These are phyloP conservation scores for Anthonomus grandis DNA, from an alignment of 1,140 invertebrate species.

Conservation along the genomic window DNA sequence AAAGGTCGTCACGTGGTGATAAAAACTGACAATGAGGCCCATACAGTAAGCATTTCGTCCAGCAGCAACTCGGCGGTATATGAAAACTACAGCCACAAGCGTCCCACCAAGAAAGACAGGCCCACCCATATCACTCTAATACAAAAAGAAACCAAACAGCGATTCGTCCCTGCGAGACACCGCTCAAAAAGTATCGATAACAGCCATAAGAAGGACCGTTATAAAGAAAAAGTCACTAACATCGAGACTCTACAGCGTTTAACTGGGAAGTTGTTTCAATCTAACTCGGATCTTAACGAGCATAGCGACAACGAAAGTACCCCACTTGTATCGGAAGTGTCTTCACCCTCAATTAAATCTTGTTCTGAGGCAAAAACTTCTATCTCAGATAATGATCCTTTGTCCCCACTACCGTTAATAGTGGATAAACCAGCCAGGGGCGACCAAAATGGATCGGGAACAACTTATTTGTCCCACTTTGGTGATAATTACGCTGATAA, in stretches of 20 bases:
- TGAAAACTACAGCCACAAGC: slow-evolving; percentile 25
- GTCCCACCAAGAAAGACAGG: slow-evolving; percentile 25
- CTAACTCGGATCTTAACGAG: slow-evolving; percentile 42
- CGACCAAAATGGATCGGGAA: slow-evolving; percentile 32
- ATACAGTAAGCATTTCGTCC: slow-evolving; percentile 33
- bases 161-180: slow-evolving; percentile 24
- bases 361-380: slow-evolving; percentile 32
- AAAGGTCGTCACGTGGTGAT: slow-evolving; percentile 42
- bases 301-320: slow-evolving; percentile 49
- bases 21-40: slow-evolving; percentile 32
- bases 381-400: slow-evolving; percentile 36
- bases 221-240: slow-evolving; percentile 26
- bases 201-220: slow-evolving; percentile 22
- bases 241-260: slow-evolving; percentile 42
- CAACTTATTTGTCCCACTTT: slow-evolving; percentile 10
- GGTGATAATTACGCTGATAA: neutral
- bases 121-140: slow-evolving; percentile 35
- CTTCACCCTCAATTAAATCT: slow-evolving; percentile 40
- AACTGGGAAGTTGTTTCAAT: slow-evolving; percentile 50
- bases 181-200: slow-evolving; percentile 46
- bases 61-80: slow-evolving; percentile 32
- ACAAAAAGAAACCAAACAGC: slow-evolving; percentile 26
- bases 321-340: slow-evolving; percentile 47
- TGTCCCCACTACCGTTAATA: slow-evolving; percentile 33
- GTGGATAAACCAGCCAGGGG: slow-evolving; percentile 23